phyloP scores from a whole-genome alignment of 2,113 vertebrate species.

The Rhinolophus sinicus region DNA sequence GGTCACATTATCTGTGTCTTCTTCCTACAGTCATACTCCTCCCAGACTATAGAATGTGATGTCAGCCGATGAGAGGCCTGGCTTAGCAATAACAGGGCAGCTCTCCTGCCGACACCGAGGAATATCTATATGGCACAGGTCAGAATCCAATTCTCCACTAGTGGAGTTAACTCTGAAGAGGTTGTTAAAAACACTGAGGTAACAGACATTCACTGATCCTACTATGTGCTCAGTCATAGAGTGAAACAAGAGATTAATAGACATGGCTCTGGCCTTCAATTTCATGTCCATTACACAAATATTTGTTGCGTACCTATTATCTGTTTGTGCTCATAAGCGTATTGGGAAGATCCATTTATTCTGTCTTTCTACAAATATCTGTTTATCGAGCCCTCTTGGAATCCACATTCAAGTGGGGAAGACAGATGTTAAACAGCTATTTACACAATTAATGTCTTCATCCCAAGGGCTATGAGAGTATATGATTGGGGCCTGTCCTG shows the following conservation, averaged over 20 bases:
- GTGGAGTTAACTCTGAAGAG: neutral
- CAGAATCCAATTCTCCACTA: neutral
- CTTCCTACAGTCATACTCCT: neutral
- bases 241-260: neutral
- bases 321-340: neutral
- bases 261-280: neutral
- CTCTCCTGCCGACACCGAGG: neutral
- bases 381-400: slow-evolving; percentile 19
- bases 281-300: neutral
- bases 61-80: neutral
- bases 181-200: neutral
- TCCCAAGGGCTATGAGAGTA: neutral
- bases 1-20: neutral
- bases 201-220: slow-evolving; percentile 20
- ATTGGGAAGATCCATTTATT: neutral
- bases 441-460: slow-evolving; percentile 27
- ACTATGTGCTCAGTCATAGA: neutral
- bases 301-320: neutral
- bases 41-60: neutral
- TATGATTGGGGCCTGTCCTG: neutral
- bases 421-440: slow-evolving; percentile 15
- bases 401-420: slow-evolving; percentile 6
- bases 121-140: neutral
- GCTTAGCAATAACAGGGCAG: neutral
- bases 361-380: slow-evolving; percentile 14